These are phyloP conservation scores for Puntigrus tetrazona DNA, from an alignment of 2,113 vertebrate genomes.

Conservation along the genomic window DNA sequence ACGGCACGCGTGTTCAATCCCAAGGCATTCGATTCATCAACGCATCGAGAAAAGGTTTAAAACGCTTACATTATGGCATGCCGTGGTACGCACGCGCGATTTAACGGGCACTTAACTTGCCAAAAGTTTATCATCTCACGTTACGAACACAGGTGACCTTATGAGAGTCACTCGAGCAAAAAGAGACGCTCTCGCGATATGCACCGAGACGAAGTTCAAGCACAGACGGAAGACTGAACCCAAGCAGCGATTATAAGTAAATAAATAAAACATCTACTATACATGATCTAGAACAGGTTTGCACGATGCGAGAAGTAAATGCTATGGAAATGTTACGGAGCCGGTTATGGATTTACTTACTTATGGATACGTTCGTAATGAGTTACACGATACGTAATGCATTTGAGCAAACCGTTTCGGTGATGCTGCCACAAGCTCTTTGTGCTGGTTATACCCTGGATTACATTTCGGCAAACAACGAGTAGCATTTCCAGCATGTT, in stretches of 20 bases:
- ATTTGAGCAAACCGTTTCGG: constrained; percentile 13
- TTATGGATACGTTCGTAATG: neutral
- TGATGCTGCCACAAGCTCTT: constrained; percentile 18
- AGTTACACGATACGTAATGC: neutral
- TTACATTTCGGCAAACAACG: constrained; percentile 15
- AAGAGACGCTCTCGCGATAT: neutral
- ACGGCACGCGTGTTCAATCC: neutral
- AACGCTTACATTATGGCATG: neutral
- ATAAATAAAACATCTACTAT: constrained; percentile 36
- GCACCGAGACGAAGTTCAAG: neutral
- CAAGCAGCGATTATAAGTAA: constrained; percentile 43
- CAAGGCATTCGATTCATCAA: neutral
- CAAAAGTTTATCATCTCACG: constrained; percentile 8
- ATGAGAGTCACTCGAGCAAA: neutral
- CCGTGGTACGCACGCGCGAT: neutral
- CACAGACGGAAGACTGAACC: constrained; percentile 38
- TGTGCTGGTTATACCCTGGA: constrained; percentile 43
- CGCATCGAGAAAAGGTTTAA: neutral
- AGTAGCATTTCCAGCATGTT: constrained; percentile 61
- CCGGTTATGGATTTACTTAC: neutral
- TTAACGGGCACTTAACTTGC: neutral
- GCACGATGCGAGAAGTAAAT: neutral
- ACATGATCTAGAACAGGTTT: neutral
- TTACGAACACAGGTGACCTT: neutral
- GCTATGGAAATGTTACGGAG: constrained; percentile 2